Evolutionary conservation across 92 coral and sea anemone species (phyloP).

Genomic region (Desmophyllum pertusum): DNA sequence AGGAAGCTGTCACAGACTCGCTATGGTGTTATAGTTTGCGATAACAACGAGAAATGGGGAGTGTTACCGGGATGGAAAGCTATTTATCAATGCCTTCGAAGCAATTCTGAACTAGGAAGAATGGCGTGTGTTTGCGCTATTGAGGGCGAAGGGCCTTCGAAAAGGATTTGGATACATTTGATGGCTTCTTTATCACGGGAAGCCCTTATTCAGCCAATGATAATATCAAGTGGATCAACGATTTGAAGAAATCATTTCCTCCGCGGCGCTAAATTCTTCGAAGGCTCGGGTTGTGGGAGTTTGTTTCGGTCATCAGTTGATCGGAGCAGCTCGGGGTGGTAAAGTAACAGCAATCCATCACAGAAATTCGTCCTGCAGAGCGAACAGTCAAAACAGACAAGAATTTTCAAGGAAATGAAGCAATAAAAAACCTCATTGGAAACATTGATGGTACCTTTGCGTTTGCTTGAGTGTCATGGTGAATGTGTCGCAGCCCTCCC

Average conservation of each 20-base stretch:
- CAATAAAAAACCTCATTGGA: constrained; percentile 12
- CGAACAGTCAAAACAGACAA: constrained; percentile 38
- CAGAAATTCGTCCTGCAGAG: constrained; percentile 54
- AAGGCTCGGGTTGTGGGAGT: constrained; percentile 57
- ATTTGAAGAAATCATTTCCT: constrained; percentile 46
- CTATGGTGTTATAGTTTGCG: constrained; percentile 71
- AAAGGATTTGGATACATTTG: constrained; percentile 52
- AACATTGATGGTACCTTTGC: constrained; percentile 1
- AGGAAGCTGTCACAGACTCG: constrained; percentile 43
- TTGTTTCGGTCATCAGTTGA: constrained; percentile 71
- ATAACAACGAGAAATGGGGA: constrained; percentile 76
- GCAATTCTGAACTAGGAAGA: constrained; percentile 37
- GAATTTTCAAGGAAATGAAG: constrained; percentile 25
- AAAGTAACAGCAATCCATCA: constrained; percentile 54
- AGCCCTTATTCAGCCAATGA: constrained; percentile 67
- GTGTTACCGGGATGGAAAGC: constrained; percentile 53
- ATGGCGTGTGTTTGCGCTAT: constrained; percentile 64
- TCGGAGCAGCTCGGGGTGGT: constrained; percentile 62
- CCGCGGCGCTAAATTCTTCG: constrained; percentile 39
- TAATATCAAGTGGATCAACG: constrained; percentile 58
- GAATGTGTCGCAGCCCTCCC: constrained; percentile 63
- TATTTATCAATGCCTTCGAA: constrained; percentile 45
- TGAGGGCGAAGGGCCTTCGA: constrained; percentile 58
- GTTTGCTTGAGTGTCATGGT: constrained; percentile 47
- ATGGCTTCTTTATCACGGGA: constrained; percentile 69